phyloP scores from a whole-genome alignment of 92 coral and sea anemone species.

The Phenganax stokvisi region DNA sequence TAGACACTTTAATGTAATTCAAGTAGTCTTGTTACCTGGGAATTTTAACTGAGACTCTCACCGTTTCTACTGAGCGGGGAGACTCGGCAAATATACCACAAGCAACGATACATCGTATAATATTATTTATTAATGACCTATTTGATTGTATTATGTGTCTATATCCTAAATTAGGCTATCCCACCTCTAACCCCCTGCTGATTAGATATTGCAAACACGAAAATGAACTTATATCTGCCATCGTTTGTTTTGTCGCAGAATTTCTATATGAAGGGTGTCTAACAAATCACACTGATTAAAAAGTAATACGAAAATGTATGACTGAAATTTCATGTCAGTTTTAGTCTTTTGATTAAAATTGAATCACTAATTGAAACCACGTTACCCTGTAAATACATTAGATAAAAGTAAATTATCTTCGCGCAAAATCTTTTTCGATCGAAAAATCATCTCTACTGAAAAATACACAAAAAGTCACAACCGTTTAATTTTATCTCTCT shows the following conservation, averaged over 20 bases:
- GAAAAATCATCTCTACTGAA: neutral
- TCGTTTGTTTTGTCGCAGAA: too few species aligned
- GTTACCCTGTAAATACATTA: neutral
- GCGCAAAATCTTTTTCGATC: neutral
- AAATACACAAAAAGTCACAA: neutral
- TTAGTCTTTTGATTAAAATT: neutral
- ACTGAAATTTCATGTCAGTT: neutral
- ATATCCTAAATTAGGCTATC: constrained; percentile 28
- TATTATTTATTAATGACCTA: constrained; percentile 27
- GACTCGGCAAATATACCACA: neutral
- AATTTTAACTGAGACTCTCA: too few species aligned
- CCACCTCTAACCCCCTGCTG: constrained; percentile 6
- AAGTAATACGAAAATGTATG: too few species aligned
- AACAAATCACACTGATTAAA: too few species aligned
- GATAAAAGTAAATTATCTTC: neutral
- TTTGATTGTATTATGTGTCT: constrained; percentile 23
- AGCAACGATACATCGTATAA: neutral
- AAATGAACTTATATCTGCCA: too few species aligned
- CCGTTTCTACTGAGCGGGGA: too few species aligned
- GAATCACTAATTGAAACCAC: neutral
- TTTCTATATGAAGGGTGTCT: too few species aligned
- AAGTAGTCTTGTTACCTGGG: too few species aligned
- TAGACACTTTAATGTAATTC: too few species aligned
- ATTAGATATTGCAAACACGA: neutral
- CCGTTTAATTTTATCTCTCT: neutral